Evolutionary conservation across 2,797 vertebrate genomes (phyloP).

Genomic region (Limosa lapponica): DNA sequence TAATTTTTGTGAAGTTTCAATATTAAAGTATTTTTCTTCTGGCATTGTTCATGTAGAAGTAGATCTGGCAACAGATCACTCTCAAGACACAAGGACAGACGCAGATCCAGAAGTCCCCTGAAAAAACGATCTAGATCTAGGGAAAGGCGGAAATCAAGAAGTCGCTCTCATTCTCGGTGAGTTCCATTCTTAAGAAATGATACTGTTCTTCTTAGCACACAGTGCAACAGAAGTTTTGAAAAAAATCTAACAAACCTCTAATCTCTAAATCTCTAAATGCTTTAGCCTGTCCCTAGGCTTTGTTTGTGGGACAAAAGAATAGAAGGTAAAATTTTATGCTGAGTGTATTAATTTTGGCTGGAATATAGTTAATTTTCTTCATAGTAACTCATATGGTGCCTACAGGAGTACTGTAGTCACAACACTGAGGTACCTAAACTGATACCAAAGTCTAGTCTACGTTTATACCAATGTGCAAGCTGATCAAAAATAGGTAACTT

Average conservation of each 20-base stretch:
- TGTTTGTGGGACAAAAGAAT: not conserved
- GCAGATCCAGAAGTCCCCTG: constrained; percentile 79
- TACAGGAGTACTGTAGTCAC: not conserved
- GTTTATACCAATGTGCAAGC: not conserved
- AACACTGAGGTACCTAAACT: not conserved
- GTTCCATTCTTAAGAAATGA: not conserved
- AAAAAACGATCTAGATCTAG: constrained; percentile 85
- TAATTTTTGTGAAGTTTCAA: not conserved
- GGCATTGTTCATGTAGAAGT: constrained; percentile 67
- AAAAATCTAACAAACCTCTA: not conserved
- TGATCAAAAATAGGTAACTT: not conserved
- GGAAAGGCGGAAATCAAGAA: constrained; percentile 82
- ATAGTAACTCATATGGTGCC: not conserved
- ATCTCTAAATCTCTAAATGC: not conserved
- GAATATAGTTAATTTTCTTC: not conserved
- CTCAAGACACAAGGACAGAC: constrained; percentile 79
- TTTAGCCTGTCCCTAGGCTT: not conserved
- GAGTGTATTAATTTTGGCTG: not conserved
- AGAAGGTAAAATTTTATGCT: not conserved
- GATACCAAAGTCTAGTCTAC: not conserved
- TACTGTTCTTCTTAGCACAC: not conserved
- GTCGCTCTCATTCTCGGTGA: constrained; percentile 70
- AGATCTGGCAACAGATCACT: constrained; percentile 78
- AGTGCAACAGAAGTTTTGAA: not conserved
- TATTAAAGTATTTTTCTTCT: not conserved